These are phyloP conservation scores for Hemistola chrysoprasaria DNA, from an alignment of 2,888 invertebrate genomes.

Conservation along the genomic window DNA sequence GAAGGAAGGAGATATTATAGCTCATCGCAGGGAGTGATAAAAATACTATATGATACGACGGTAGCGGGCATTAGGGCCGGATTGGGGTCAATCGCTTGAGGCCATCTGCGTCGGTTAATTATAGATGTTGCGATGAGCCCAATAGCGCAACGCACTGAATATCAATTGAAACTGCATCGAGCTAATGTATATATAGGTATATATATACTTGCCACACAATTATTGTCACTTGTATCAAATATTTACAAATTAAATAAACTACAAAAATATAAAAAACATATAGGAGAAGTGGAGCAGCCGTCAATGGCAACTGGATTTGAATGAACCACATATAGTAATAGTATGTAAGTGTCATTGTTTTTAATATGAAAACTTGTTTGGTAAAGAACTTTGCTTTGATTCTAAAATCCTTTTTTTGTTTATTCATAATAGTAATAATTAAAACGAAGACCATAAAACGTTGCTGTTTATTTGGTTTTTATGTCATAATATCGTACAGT, in stretches of 20 bases:
- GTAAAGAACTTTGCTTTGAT: no score
- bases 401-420: no score
- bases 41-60: constrained; percentile 66
- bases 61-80: constrained; percentile 68
- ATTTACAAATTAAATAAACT: constrained; percentile 1
- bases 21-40: constrained; percentile 61
- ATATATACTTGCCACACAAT: background rate
- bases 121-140: constrained; percentile 67
- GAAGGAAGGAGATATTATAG: constrained; percentile 35
- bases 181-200: constrained; percentile 28
- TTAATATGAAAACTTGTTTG: constrained; percentile 7
- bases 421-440: no score
- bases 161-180: constrained; percentile 52
- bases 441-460: no score
- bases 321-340: constrained; percentile 4
- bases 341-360: constrained; percentile 2
- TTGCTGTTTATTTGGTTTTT: no score
- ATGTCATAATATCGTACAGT: constrained; percentile 10
- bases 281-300: background rate
- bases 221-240: constrained; percentile 1
- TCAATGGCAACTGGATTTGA: constrained; percentile 1
- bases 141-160: constrained; percentile 62
- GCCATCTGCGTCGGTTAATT: constrained; percentile 78
- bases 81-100: constrained; percentile 80
- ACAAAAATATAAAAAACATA: constrained; percentile 2